Percentiles rank a stretch among this genome's conserved stretches.
These are phyloP conservation scores for Nothobranchius kuhntae DNA, from an alignment of 2,113 vertebrate species.

Conservation along the genomic window DNA sequence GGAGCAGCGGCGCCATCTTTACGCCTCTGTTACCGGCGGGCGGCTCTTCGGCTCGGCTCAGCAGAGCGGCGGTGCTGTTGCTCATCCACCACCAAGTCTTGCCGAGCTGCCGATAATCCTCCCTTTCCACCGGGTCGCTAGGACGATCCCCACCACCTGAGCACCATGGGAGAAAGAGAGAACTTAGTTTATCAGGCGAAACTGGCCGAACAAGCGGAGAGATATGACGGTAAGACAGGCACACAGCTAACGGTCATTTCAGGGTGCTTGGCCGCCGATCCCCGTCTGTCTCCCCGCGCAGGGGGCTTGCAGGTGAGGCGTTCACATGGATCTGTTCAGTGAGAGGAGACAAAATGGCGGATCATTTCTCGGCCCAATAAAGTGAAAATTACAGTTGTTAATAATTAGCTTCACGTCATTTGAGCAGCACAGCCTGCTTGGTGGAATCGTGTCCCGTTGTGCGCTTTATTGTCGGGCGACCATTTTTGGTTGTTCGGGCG, in stretches of 20 bases:
- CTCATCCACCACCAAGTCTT: slow-evolving; percentile 65
- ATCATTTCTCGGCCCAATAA: slow-evolving; percentile 17
- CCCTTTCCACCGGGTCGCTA: slow-evolving; percentile 79
- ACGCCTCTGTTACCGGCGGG: slow-evolving; percentile 71
- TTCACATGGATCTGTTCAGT: slow-evolving; percentile 54
- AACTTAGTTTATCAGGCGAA: slow-evolving; percentile 94
- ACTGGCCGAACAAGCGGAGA: slow-evolving; percentile 94
- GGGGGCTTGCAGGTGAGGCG: slow-evolving; percentile 66
- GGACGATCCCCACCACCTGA: slow-evolving; percentile 72
- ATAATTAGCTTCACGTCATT: neutral
- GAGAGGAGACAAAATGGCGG: slow-evolving; percentile 76
- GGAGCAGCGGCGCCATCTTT: slow-evolving; percentile 79
- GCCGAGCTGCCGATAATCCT: slow-evolving; percentile 65
- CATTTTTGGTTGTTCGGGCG: neutral
- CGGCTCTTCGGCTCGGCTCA: slow-evolving; percentile 62
- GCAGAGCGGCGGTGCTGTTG: slow-evolving; percentile 66
- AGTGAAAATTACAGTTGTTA: neutral
- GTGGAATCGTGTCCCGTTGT: too few relatives aligned
- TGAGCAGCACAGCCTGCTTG: too few relatives aligned
- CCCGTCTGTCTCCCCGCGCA: slow-evolving; percentile 35
- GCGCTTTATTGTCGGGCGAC: neutral
- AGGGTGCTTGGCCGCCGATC: slow-evolving; percentile 45
- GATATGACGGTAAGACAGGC: slow-evolving; percentile 90
- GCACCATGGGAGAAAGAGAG: slow-evolving; percentile 90
- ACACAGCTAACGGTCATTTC: slow-evolving; percentile 16